Evolutionary conservation across 1,140 invertebrate species (phyloP).

Genomic region (Drosophila micromelanica): DNA sequence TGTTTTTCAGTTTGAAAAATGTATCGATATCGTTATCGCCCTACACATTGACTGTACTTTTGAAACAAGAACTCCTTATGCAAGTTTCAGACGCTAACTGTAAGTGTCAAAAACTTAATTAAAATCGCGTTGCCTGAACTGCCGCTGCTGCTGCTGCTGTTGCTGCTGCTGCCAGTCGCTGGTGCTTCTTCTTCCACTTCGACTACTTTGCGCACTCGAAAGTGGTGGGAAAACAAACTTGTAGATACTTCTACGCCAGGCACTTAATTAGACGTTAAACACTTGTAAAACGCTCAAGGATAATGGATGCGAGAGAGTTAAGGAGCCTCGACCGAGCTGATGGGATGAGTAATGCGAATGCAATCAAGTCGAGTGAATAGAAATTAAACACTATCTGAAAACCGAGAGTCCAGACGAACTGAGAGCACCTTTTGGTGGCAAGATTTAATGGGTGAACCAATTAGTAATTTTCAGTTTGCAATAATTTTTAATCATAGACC

Average conservation of each 20-base stretch:
- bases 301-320: slow-evolving; percentile 65
- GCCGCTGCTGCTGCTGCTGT: slow-evolving; percentile 43
- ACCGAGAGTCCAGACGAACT: neutral
- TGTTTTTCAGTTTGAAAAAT: neutral
- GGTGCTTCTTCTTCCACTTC: slow-evolving; percentile 34
- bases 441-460: slow-evolving; percentile 20
- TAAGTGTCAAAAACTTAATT: slow-evolving; percentile 82
- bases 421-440: neutral
- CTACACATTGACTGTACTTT: neutral
- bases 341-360: slow-evolving; percentile 20
- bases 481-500: slow-evolving; percentile 56
- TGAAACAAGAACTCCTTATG: neutral
- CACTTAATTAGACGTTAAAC: slow-evolving; percentile 82
- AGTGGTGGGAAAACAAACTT: slow-evolving; percentile 52
- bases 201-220: slow-evolving; percentile 41
- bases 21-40: slow-evolving; percentile 29
- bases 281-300: slow-evolving; percentile 79
- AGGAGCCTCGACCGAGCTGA: no score
- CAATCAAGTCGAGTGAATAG: slow-evolving; percentile 23
- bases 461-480: slow-evolving; percentile 19
- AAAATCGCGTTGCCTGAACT: slow-evolving; percentile 68
- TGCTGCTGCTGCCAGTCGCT: slow-evolving; percentile 33
- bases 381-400: slow-evolving; percentile 7
- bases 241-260: slow-evolving; percentile 65
- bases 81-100: slow-evolving; percentile 43